phyloP scores from a whole-genome alignment of 1,140 invertebrate genomes.

The Grapholita molesta region DNA sequence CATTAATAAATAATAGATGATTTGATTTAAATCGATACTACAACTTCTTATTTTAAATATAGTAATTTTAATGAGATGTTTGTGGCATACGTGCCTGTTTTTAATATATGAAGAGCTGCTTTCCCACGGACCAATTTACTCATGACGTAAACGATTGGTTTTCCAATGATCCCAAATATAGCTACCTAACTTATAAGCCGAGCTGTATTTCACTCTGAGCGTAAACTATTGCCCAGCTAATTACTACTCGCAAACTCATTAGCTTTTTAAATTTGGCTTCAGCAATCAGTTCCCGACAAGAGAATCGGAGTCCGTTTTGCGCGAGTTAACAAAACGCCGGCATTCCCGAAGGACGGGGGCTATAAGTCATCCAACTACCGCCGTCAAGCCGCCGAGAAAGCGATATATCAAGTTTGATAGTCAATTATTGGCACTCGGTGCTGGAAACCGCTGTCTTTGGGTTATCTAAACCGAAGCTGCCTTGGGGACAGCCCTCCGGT shows the following conservation, averaged over 20 bases:
- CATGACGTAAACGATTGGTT: not conserved
- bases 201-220: not conserved
- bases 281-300: constrained; percentile 6
- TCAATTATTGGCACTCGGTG: constrained; percentile 70
- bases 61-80: not conserved
- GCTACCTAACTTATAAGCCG: not conserved
- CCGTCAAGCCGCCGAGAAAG: constrained; percentile 52
- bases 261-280: not conserved
- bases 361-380: constrained; percentile 63
- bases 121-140: not conserved
- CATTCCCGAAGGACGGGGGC: constrained; percentile 39
- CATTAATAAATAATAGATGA: not conserved
- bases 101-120: not conserved
- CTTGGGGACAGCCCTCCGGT: constrained; percentile 38
- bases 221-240: not conserved
- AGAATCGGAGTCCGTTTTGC: constrained; percentile 22
- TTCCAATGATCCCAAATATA: not conserved
- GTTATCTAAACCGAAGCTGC: constrained; percentile 49
- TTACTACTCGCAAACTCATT: constrained; percentile 14
- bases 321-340: constrained; percentile 37
- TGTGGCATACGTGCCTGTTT: not conserved
- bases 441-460: constrained; percentile 54
- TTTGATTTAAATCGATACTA: not conserved
- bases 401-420: constrained; percentile 73
- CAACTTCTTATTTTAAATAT: not conserved